Evolutionary conservation across 2,797 vertebrate genomes (phyloP), one percentile per base, ranked within the genome.

Genomic region (Adelosebastes latens): DNA sequence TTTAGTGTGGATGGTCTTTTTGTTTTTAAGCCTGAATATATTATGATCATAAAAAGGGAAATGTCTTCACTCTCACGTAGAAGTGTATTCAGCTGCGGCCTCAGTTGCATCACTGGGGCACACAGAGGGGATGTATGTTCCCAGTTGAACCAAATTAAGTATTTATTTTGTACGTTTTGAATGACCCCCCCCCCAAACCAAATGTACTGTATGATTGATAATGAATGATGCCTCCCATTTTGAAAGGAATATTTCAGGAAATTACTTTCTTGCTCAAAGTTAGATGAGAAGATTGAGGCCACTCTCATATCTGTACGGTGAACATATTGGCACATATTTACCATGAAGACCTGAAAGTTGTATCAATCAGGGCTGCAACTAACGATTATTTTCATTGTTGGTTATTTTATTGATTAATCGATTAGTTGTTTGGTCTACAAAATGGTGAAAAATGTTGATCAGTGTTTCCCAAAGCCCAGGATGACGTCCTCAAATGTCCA

Each of bases 31-130:
- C 69, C 72, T 88, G 80, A 84, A 87, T 88, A 62, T 86, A 80
- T 18, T 63, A 83, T 88, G 77, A 88, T 91, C 75, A 89, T 66
- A 88, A 95, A 64, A 96, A 96, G 95, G 96, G 95, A 96, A 95
- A 84, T 82, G 79, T 91, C 82, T 75, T 83, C 59, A 56, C 81
- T 80, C 82, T 73, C 70, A 69, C 52, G 76, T 27, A 71, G 73
- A 85, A 69, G 78, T 25, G 75, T 83, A 72, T 79, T 75, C 49
- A 55, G 31, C 42, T 18, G 42, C 1, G 1, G 72, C 67, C 14
- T 60, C 60, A 6, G 72, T 20, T 69, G 67, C 58, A 9, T 75
- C 56, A 20, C 68, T 31, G 65, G 73, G 63, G 34, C 77, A 42
- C 58, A 22, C 4, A 16, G 22, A 69, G 73, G 77, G 63, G 84